Conservation (phyloP, 2,888 invertebrate genomes). For the Cantharis rustica region DNA sequence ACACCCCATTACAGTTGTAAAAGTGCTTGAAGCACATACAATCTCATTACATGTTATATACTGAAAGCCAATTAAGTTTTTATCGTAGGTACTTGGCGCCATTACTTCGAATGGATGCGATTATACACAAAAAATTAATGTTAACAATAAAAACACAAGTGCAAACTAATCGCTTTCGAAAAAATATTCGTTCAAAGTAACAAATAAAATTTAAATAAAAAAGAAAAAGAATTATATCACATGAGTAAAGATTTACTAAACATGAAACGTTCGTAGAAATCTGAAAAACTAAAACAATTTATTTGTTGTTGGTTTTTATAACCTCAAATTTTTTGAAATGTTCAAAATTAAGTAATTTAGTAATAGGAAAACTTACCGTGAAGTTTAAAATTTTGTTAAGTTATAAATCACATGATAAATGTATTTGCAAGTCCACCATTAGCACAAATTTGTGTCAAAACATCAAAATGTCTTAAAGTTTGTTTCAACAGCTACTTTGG, state of each 20-base stretch:
- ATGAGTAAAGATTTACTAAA: too few relatives aligned
- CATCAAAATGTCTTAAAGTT: neutral
- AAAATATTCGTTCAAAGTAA: neutral
- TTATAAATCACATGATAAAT: neutral
- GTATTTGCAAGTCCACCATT: neutral
- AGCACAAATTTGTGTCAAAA: neutral
- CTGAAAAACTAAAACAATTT: neutral
- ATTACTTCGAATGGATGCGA: slow-evolving; percentile 17
- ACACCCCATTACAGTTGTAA: slow-evolving; percentile 25
- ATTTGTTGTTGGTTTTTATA: neutral
- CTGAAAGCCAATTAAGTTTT: slow-evolving; percentile 37
- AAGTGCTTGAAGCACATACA: slow-evolving; percentile 29
- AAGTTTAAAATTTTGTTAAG: neutral
- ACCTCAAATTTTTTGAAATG: neutral
- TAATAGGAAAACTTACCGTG: neutral
- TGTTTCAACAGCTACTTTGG: neutral
- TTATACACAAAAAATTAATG: slow-evolving; percentile 14
- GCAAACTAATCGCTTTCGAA: neutral
- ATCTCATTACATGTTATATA: slow-evolving; percentile 36
- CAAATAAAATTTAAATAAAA: neutral
- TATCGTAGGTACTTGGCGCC: slow-evolving; percentile 15
- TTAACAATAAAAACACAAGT: neutral
- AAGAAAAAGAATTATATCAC: neutral
- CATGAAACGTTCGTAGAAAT: too few relatives aligned
- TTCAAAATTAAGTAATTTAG: neutral